Evolutionary conservation across 1,140 invertebrate genomes (phyloP).

Genomic region (Vanessa atalanta): DNA sequence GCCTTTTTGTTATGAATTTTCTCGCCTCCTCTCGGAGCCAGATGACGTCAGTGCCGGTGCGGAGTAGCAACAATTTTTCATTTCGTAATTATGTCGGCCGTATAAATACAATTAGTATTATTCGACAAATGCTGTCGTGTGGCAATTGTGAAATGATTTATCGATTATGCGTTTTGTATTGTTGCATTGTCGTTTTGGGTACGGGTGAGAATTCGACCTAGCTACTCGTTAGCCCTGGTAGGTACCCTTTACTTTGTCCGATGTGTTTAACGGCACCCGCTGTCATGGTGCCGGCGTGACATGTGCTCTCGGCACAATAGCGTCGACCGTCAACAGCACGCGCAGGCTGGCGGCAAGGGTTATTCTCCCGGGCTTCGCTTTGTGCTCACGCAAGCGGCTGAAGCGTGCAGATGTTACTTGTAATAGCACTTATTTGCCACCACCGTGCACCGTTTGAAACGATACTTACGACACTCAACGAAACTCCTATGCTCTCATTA

Average conservation of each 20-base stretch:
- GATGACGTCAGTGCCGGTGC: neutral
- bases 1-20: conserved; percentile 30
- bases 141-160: conserved; percentile 2
- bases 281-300: neutral
- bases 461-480: neutral
- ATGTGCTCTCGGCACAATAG: neutral
- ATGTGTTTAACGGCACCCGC: neutral
- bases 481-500: neutral
- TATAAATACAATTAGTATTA: conserved; percentile 15
- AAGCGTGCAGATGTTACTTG: neutral
- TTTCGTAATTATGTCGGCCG: conserved; percentile 29
- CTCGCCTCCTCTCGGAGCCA: neutral
- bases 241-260: neutral
- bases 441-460: neutral
- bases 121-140: neutral
- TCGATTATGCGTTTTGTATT: neutral
- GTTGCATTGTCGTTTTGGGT: neutral
- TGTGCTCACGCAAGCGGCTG: neutral
- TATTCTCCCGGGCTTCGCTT: neutral
- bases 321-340: neutral
- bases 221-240: neutral
- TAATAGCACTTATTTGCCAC: neutral
- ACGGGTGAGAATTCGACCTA: neutral
- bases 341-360: neutral
- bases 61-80: conserved; percentile 23